Evolutionary conservation across 2,797 vertebrate genomes (phyloP).

Genomic region (Smutsia gigantea): DNA sequence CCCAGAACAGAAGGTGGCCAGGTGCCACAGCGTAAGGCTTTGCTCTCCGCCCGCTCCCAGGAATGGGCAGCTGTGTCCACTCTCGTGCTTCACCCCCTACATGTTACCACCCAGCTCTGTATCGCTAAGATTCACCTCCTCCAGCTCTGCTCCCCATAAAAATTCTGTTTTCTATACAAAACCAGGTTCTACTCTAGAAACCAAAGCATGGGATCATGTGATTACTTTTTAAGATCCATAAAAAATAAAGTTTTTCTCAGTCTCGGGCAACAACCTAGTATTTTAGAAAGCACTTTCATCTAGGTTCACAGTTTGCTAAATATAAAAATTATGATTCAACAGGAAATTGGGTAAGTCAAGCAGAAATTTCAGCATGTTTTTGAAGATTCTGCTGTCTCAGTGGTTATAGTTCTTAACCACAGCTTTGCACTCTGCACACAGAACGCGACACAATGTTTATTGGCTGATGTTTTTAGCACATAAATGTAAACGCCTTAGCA

Average conservation of each 20-base stretch:
- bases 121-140: too few relatives aligned
- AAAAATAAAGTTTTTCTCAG: conserved; percentile 14
- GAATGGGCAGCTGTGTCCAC: not conserved
- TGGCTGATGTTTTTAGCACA: conserved; percentile 89
- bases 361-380: conserved; percentile 83
- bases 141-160: not conserved
- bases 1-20: not conserved
- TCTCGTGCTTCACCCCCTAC: not conserved
- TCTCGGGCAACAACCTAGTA: conserved; percentile 64
- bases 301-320: conserved; percentile 69
- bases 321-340: conserved; percentile 75
- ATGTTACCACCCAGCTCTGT: too few relatives aligned
- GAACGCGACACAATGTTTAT: conserved; percentile 87
- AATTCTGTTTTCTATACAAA: not conserved
- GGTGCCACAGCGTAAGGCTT: not conserved
- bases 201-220: not conserved
- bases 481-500: conserved; percentile 89
- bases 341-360: conserved; percentile 83
- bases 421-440: conserved; percentile 89
- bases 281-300: conserved; percentile 73
- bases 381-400: conserved; percentile 81
- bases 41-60: not conserved
- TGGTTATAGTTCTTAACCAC: conserved; percentile 84
- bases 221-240: conserved; percentile 45
- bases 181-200: not conserved